phyloP scores from a whole-genome alignment of 2,797 vertebrate genomes.

The Acomys russatus region DNA sequence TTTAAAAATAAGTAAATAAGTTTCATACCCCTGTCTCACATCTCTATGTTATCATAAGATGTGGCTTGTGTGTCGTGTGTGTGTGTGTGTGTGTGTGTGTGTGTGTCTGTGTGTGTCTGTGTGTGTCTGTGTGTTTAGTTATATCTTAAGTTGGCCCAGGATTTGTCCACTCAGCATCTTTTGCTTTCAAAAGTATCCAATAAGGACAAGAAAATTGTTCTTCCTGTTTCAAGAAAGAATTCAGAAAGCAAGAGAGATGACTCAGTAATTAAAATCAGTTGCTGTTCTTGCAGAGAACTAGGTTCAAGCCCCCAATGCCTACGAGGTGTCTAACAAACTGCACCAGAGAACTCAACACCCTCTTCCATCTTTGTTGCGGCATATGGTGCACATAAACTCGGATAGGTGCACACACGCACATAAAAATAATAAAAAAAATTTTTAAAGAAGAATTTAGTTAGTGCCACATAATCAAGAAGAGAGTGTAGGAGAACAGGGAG shows the following conservation, averaged over 20 bases:
- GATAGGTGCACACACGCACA: not conserved
- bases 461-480: slow-evolving; percentile 3
- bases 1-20: slow-evolving; percentile 2
- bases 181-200: slow-evolving; percentile 49
- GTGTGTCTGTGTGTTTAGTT: not conserved
- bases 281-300: not conserved
- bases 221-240: slow-evolving; percentile 38
- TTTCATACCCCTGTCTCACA: not conserved
- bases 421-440: not conserved
- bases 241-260: not conserved
- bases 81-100: not conserved
- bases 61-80: not conserved
- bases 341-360: not conserved
- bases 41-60: slow-evolving; percentile 43
- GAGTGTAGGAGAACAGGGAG: not conserved
- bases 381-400: not conserved
- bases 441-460: not conserved
- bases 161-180: not conserved
- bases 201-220: slow-evolving; percentile 24
- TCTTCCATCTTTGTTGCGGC: not conserved
- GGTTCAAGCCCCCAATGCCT: not conserved
- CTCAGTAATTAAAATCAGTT: not conserved
- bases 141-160: not conserved
- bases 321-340: not conserved
- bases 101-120: not conserved